Conservation (phyloP, 2,888 invertebrate genomes). For the Thereva nobilitata region DNA sequence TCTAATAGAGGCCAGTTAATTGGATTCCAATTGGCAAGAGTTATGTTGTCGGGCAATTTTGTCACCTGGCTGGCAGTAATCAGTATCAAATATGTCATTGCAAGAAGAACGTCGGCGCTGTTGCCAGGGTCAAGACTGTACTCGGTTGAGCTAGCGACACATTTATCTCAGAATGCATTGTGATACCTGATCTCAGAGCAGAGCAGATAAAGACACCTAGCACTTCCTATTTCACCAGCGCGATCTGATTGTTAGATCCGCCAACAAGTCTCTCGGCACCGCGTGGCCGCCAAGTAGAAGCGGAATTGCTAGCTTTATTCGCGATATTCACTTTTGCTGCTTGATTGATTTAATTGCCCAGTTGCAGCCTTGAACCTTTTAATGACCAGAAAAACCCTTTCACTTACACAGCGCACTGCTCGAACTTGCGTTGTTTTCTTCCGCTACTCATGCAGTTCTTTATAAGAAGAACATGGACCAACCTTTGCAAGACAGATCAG, state of each 20-base stretch:
- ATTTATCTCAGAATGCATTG: too few species aligned
- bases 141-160: too few species aligned
- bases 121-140: constrained; percentile 15
- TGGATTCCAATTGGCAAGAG: constrained; percentile 13
- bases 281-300: constrained; percentile 4
- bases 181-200: too few species aligned
- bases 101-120: constrained; percentile 2
- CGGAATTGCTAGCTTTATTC: neutral
- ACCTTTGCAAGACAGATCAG: too few species aligned
- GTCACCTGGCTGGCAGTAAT: constrained; percentile 27
- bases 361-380: constrained; percentile 28
- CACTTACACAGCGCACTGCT: constrained; percentile 6
- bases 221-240: neutral
- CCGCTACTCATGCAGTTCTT: constrained; percentile 16
- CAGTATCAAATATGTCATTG: constrained; percentile 27
- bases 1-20: constrained; percentile 16
- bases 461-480: neutral
- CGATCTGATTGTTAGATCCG: neutral
- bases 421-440: constrained; percentile 8
- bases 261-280: constrained; percentile 12
- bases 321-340: constrained; percentile 28
- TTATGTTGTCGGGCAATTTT: constrained; percentile 17
- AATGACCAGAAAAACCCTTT: constrained; percentile 30
- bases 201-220: neutral
- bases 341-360: constrained; percentile 22